Conservation (phyloP, 1,140 invertebrate species). For the Anoplolepis gracilipes region DNA sequence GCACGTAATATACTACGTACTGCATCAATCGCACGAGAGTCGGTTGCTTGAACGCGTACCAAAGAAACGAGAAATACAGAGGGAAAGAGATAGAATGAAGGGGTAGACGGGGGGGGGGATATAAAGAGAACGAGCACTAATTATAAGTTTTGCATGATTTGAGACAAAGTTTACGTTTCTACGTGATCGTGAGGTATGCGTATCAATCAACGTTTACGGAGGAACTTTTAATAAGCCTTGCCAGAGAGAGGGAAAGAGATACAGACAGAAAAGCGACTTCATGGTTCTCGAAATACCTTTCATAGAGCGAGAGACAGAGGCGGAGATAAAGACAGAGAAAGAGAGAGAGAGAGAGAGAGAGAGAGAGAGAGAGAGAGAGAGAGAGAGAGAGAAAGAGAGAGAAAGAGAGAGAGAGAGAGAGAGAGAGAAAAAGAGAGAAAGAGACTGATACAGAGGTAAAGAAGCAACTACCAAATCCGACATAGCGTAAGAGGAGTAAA, state of each 20-base stretch:
- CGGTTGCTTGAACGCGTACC: conserved; percentile 39
- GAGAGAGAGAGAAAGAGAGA: conserved; percentile 14
- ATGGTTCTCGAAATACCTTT: conserved; percentile 21
- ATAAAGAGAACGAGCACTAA: conserved; percentile 44
- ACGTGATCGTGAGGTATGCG: conserved; percentile 43
- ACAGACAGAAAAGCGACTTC: conserved; percentile 50
- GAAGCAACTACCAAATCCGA: conserved; percentile 47
- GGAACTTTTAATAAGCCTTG: conserved; percentile 22
- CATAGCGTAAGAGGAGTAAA: conserved; percentile 31
- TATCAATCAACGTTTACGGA: conserved; percentile 38
- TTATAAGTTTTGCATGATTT: conserved; percentile 37
- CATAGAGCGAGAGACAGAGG: conserved; percentile 26
- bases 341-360: conserved; percentile 14
- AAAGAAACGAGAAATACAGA: conserved; percentile 41
- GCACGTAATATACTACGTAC: conserved; percentile 59
- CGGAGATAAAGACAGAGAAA: neutral
- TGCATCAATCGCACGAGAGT: conserved; percentile 43
- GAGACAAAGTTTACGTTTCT: conserved; percentile 40
- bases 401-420: neutral
- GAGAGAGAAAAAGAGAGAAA: neutral
- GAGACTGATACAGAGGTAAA: conserved; percentile 42
- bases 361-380: neutral
- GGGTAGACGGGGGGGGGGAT: too few relatives aligned
- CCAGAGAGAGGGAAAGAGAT: neutral
- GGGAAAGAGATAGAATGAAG: neutral